Percentiles rank a stretch among this genome's conserved stretches.
Conservation (phyloP, 2,888 invertebrate genomes). For the Harpagoxenus sublaevis region DNA sequence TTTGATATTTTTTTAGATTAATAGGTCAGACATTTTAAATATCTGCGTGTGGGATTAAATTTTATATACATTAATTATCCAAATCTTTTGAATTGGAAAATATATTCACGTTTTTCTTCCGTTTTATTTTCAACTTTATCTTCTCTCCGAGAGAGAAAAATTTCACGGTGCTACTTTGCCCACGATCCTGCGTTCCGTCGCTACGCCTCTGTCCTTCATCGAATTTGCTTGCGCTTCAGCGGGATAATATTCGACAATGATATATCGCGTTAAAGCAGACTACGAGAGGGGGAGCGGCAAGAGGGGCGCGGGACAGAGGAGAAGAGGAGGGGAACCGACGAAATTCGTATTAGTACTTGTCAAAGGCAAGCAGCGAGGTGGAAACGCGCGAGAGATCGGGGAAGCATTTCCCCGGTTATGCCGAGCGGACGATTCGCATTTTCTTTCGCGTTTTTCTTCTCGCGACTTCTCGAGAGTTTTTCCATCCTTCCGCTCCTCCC, state of each 20-base stretch:
- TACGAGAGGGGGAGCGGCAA: background rate
- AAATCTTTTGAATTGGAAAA: background rate
- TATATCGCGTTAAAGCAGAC: slow-evolving; percentile 43
- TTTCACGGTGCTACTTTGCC: background rate
- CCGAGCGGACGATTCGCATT: slow-evolving; percentile 64
- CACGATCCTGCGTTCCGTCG: background rate
- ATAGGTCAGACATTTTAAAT: background rate
- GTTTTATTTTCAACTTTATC: background rate
- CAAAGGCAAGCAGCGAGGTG: slow-evolving; percentile 57
- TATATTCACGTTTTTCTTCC: background rate
- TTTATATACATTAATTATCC: background rate
- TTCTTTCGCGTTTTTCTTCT: slow-evolving; percentile 57
- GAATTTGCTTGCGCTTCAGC: background rate
- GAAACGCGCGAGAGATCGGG: slow-evolving; percentile 52
- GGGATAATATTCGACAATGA: slow-evolving; percentile 53
- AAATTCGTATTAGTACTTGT: slow-evolving; percentile 69
- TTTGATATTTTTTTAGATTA: background rate
- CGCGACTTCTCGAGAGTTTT: slow-evolving; percentile 45
- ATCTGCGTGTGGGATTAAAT: background rate
- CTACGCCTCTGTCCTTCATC: slow-evolving; percentile 15
- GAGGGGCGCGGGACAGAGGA: background rate
- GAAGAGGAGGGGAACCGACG: slow-evolving; percentile 14
- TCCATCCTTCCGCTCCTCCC: background rate
- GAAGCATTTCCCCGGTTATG: slow-evolving; percentile 56
- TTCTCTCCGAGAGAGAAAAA: background rate